A percentile compares a stretch with the other conserved stretches of the same genome.
Conservation (phyloP, 2,797 vertebrate species). For the Gymnoscopelus braueri region DNA sequence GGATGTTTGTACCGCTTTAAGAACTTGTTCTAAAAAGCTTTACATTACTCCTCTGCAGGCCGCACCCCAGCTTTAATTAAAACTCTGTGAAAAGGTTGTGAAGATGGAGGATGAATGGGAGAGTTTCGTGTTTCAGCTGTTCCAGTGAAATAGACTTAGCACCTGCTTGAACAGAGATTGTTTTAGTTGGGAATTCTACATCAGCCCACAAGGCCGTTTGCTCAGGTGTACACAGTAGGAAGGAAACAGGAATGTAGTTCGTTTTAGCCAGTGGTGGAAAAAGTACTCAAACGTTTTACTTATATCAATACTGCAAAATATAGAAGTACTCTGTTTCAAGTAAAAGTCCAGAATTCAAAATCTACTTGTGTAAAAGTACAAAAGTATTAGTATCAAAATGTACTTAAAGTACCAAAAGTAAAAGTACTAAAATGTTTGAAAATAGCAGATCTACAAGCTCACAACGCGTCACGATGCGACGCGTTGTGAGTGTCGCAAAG, state of each 20-base stretch:
- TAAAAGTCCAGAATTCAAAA: too few relatives aligned
- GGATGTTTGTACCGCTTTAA: slow-evolving; percentile 71
- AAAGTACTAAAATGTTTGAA: too few relatives aligned
- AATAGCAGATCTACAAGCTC: too few relatives aligned
- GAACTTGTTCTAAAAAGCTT: slow-evolving; percentile 76
- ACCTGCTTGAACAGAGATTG: slow-evolving; percentile 19
- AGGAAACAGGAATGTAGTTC: slow-evolving; percentile 17
- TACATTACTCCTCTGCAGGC: slow-evolving; percentile 68
- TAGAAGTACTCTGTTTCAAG: too few relatives aligned
- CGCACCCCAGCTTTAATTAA: slow-evolving; percentile 67
- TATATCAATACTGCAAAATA: too few relatives aligned
- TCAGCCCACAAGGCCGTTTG: slow-evolving; percentile 19
- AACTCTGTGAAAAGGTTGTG: slow-evolving; percentile 54
- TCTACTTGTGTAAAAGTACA: too few relatives aligned
- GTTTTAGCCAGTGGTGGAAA: too few relatives aligned
- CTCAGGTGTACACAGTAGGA: slow-evolving; percentile 3
- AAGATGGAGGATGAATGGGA: slow-evolving; percentile 51
- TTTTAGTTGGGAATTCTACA: slow-evolving; percentile 12
- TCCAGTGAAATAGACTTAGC: slow-evolving; percentile 13
- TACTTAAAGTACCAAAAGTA: too few relatives aligned
- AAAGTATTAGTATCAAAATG: too few relatives aligned
- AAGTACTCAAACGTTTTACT: too few relatives aligned
- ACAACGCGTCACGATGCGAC: too few relatives aligned
- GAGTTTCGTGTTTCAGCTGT: slow-evolving; percentile 41
- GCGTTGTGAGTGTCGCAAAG: too few relatives aligned